A percentile compares a stretch with the other conserved stretches of the same genome.
Conservation (phyloP, 2,797 vertebrate genomes). For the Chloroceryle inda region DNA sequence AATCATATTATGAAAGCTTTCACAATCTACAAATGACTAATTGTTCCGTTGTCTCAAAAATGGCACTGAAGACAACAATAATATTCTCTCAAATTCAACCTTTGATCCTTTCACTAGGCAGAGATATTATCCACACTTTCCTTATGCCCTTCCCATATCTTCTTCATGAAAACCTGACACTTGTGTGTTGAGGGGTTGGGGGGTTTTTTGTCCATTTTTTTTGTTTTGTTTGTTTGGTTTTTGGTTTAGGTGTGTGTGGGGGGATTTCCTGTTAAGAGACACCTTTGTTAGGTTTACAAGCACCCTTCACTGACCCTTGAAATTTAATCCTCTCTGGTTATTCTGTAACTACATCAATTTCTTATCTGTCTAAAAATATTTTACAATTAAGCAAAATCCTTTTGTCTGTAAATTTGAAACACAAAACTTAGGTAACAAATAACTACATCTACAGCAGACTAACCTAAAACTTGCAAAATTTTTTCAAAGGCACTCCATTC, state of each 20-base stretch:
- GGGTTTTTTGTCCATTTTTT: no score
- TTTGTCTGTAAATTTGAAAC: neutral
- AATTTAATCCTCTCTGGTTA: neutral
- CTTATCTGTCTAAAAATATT: neutral
- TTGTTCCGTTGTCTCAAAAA: neutral
- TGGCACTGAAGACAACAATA: neutral
- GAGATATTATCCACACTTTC: neutral
- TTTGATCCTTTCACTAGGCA: neutral
- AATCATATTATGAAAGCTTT: neutral
- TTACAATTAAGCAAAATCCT: neutral
- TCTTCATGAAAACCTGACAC: neutral
- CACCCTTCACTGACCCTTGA: neutral
- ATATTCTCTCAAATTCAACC: neutral
- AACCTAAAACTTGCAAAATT: neutral
- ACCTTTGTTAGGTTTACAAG: neutral
- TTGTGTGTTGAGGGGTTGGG: no score
- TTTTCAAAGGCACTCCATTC: neutral
- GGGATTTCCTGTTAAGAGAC: neutral
- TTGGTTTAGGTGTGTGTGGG: neutral
- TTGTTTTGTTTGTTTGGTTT: neutral
- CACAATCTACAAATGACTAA: neutral
- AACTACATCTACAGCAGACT: neutral
- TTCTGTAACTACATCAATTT: neutral
- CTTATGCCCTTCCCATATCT: neutral
- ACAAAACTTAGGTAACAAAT: neutral